Base-by-base conservation (phyloP, 2,888 invertebrate species). In the Aethes cnicana region DNA sequence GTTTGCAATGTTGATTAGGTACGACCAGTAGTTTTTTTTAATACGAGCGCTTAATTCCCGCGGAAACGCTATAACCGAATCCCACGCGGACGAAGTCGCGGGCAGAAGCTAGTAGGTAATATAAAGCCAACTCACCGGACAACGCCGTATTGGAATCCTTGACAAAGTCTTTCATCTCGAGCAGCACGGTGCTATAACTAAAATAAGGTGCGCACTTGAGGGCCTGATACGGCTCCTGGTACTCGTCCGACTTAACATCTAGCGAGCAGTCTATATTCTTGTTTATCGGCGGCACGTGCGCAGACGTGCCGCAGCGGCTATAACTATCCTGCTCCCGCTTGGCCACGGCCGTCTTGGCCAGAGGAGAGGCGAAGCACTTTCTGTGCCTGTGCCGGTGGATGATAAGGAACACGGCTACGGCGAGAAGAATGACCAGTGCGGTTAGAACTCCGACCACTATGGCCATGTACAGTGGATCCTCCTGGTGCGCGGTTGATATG, bases 221-320 rank as follows among this genome's bases (percentile, higher is more conserved):
- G 12, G 94, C 94, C 79, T 95, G 94, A 78, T 94, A 95, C 28
- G 95, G 95, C 82, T 95, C 95, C 71, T 95, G 95, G 79, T 95
- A 95, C 73, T 94, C 94, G 69, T 94, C 94, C 35, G 93, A 91
- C 72, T 92, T 92, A 62, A 92, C 90, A 66, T 92, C 92, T 66
- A 91, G 82, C 42, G 90, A 87, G 64, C 91, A 91, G 59, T 91
- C 91, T 72, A 92, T 86, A 30, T 87, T 88, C 72, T 90, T 81
- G 62, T 91, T 91, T 53, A 84, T 85, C 2, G 90, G 81, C 0
- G 91, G 91, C 62, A 84, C 70, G 44, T 66, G 67, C 57, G 85
- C 84, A 1, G 91, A 90, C 1, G 90, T 87, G 37, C 91, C 90
- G 61, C 91, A 91, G 14, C 87, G 81, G 57, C 89, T 84, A 60